Evolutionary conservation across 2,797 vertebrate genomes (phyloP), one percentile per base, ranked within the genome.

Genomic region (Forpus xanthops): DNA sequence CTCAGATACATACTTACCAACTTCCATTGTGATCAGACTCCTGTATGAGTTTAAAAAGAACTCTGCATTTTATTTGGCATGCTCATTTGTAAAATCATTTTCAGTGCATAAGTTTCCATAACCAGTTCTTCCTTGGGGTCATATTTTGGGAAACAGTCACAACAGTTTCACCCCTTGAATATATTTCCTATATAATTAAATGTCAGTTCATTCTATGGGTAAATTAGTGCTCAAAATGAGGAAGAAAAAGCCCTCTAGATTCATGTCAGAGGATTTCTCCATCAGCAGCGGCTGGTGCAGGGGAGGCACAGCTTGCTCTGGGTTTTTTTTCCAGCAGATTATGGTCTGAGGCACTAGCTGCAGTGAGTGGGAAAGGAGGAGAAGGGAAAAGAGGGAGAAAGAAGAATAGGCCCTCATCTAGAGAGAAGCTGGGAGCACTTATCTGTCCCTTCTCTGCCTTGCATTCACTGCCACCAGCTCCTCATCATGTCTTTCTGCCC

Each of bases 331-430:
- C 79, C 62, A 88, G 44, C 71, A 93, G 80, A 94, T 93, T 85
- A 94, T 1, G 4, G 76, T 91, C 67, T 88, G 71, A 96, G 83
- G 71, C 83, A 67, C 39, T 81, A 92, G 60, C 93, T 94, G 76
- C 79, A 85, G 19, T 89, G 91, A 94, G 95, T 96, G 91, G 95
- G 94, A 93, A 95, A 91, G 65, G 56, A 95, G 41, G 50, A 96
- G 49, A 30, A 86, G 71, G 60, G 50, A 85, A 76, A 93, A 93
- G 47, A 90, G 37, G 18, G 41, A 76, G 44, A 68, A 87, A 85
- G 87, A 87, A 71, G 33, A 83, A 90, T 92, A 95, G 52, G n/a
- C 73, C 92, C 49, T 76, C 33, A 56, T 88, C 30, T 41, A 94
- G 50, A 84, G 60, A 61, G 66, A 81, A 96, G 49, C 41, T 41